Percentiles rank a stretch among this genome's conserved stretches.
Evolutionary conservation across 2,113 vertebrate species (phyloP).

Genomic region (Leucopternis melanops): DNA sequence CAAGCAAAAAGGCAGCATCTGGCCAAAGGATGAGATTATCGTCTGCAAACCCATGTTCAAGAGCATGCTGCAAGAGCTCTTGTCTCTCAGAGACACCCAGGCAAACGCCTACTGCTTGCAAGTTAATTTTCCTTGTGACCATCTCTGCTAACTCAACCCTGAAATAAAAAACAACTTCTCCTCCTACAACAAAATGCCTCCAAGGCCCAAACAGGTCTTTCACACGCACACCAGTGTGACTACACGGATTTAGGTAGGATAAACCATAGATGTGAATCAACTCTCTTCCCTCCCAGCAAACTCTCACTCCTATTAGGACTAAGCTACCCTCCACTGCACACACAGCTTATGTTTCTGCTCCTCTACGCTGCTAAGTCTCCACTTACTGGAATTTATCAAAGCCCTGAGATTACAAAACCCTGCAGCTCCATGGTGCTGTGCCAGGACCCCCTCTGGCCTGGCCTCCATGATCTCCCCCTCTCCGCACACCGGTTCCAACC

Average conservation of each 20-base stretch:
- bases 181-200: not conserved
- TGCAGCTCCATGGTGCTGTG: not conserved
- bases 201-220: not conserved
- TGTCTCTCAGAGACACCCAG: not conserved
- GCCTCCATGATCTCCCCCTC: fast-evolving
- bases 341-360: not conserved
- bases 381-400: not conserved
- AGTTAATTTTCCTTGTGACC: not conserved
- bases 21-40: not conserved
- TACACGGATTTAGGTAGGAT: not conserved
- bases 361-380: not conserved
- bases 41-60: not conserved
- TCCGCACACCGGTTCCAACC: not conserved
- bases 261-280: not conserved
- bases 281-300: not conserved
- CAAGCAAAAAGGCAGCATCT: not conserved
- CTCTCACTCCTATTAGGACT: not conserved
- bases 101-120: not conserved
- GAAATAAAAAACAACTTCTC: not conserved
- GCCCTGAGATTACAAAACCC: not conserved
- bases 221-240: not conserved
- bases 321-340: not conserved
- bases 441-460: not conserved
- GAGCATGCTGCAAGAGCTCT: not conserved
- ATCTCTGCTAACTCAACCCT: not conserved